A percentile compares a stretch with the other conserved stretches of the same genome.
Conservation (phyloP, 2,797 vertebrate species). For the Pangasius djambal region DNA sequence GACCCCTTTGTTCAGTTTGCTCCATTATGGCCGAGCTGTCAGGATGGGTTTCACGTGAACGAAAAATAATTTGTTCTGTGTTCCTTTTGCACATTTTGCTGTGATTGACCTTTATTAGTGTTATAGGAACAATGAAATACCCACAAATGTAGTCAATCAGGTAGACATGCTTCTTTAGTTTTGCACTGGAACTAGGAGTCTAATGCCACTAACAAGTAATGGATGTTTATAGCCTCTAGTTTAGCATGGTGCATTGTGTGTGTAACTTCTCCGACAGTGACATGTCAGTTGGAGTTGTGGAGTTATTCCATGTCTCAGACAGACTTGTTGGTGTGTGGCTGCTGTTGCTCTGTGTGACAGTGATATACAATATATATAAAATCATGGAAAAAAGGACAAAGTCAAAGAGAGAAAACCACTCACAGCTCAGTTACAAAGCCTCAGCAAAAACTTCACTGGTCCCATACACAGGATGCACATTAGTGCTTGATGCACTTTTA, state of each 20-base stretch:
- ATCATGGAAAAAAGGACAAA: no score
- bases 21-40: neutral
- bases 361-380: neutral
- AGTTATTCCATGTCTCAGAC: neutral
- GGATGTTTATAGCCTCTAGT: neutral
- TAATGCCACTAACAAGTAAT: neutral
- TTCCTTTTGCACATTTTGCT: neutral
- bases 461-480: no score
- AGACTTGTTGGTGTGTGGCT: neutral
- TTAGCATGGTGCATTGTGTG: neutral
- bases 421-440: no score
- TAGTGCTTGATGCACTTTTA: no score
- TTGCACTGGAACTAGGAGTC: neutral
- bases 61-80: neutral
- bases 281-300: neutral
- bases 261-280: neutral
- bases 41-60: neutral
- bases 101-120: neutral
- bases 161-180: neutral
- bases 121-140: neutral
- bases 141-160: neutral
- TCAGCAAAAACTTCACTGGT: no score
- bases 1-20: neutral
- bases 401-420: no score
- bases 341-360: neutral